These are phyloP conservation scores for Cephus pygmeus DNA, from an alignment of 2,888 invertebrate genomes.

Conservation along the genomic window DNA sequence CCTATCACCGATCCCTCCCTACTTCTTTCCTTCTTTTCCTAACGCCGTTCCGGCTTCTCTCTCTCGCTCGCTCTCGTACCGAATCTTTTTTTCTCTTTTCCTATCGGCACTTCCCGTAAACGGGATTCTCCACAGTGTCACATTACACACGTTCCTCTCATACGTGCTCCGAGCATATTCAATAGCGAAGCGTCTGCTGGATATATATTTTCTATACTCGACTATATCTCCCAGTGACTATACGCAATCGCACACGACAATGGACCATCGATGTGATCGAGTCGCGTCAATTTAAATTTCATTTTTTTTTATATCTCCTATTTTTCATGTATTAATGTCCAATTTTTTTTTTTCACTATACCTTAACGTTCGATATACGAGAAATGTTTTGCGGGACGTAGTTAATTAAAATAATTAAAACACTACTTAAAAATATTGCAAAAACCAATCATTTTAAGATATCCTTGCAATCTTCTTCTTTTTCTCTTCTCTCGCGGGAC, in stretches of 20 bases:
- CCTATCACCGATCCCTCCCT: neutral
- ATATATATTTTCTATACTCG: neutral
- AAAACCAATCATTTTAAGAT: neutral
- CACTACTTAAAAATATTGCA: neutral
- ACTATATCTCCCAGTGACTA: neutral
- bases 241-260: neutral
- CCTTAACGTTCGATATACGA: neutral
- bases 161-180: neutral
- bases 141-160: neutral
- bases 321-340: neutral
- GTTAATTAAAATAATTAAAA: neutral
- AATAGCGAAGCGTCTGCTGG: neutral
- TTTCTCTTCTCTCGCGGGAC: neutral
- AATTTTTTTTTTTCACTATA: neutral
- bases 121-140: neutral
- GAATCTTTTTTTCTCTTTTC: neutral
- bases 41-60: neutral
- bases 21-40: neutral
- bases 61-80: neutral
- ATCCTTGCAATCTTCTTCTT: neutral
- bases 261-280: neutral
- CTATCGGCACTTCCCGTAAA: neutral
- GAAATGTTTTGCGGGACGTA: neutral
- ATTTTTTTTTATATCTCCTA: neutral
- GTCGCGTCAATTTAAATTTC: neutral